Evolutionary conservation across 2,797 vertebrate genomes (phyloP).

Genomic region (Carduelis carduelis): DNA sequence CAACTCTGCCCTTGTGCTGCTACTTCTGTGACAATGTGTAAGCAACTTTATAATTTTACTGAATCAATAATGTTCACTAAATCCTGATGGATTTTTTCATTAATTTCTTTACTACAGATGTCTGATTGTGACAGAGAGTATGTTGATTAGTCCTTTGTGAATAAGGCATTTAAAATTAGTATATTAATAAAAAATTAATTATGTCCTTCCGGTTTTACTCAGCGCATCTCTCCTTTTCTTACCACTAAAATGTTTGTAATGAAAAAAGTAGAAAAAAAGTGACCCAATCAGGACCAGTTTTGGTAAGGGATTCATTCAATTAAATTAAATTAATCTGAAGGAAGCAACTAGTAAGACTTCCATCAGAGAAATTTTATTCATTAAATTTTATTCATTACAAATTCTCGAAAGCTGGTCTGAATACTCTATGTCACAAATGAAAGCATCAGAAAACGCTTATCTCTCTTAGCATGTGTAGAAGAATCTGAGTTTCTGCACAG

Average conservation of each 20-base stretch:
- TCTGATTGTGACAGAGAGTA: background rate
- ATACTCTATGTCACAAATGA: background rate
- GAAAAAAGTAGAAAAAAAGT: background rate
- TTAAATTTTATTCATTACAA: background rate
- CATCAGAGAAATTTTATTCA: background rate
- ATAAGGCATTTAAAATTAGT: background rate
- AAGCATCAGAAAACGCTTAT: background rate
- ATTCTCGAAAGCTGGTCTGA: background rate
- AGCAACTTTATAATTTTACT: background rate
- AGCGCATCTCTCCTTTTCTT: background rate
- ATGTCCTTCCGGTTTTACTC: background rate
- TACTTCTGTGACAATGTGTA: background rate
- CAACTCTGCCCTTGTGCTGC: background rate
- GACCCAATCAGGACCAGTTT: background rate
- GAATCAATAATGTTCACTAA: background rate
- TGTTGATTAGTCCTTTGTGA: background rate
- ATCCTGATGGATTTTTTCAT: rapidly evolving
- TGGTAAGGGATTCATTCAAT: background rate
- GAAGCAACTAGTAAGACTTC: background rate
- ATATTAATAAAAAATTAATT: background rate
- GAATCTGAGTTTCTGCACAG: background rate
- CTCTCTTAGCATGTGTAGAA: background rate
- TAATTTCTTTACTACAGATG: background rate
- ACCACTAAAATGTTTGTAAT: background rate
- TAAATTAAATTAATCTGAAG: background rate